These are phyloP conservation scores for Limonius californicus DNA, from an alignment of 1,140 invertebrate species.

Conservation along the genomic window DNA sequence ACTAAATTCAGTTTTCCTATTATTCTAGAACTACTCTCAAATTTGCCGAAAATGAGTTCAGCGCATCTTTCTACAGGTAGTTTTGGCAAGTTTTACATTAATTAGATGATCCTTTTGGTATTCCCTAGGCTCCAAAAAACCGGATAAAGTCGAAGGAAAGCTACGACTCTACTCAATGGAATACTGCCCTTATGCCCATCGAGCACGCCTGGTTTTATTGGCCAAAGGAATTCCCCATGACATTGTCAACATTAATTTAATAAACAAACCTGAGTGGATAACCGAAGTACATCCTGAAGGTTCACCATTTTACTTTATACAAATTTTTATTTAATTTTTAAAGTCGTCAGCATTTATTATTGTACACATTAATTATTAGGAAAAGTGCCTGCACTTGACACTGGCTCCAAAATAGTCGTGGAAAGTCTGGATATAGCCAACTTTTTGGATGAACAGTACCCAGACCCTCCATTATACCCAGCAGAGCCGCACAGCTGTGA, in stretches of 20 bases:
- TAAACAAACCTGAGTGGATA: constrained; percentile 83
- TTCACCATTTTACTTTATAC: background rate
- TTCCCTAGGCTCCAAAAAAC: constrained; percentile 14
- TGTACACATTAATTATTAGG: constrained; percentile 41
- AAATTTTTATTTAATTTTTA: background rate
- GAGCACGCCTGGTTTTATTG: constrained; percentile 17
- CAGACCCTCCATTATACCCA: constrained; percentile 64
- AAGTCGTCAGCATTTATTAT: too few relatives aligned
- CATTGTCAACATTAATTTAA: constrained; percentile 67
- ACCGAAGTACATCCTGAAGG: constrained; percentile 56
- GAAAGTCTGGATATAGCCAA: constrained; percentile 81
- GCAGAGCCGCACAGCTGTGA: constrained; percentile 69
- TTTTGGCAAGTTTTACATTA: constrained; percentile 3
- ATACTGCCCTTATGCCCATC: constrained; percentile 24
- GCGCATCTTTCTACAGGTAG: constrained; percentile 1
- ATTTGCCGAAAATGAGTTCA: background rate
- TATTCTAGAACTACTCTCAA: too few relatives aligned
- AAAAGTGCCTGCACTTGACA: constrained; percentile 76
- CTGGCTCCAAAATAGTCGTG: constrained; percentile 62
- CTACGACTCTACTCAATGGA: constrained; percentile 23
- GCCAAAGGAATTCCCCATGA: constrained; percentile 24
- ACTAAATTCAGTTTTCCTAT: too few relatives aligned
- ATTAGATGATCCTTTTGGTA: background rate
- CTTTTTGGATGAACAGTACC: constrained; percentile 80
- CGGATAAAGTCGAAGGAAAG: constrained; percentile 19